A percentile compares a stretch with the other conserved stretches of the same genome.
Conservation (phyloP, 2,888 invertebrate genomes). For the Lasiommata megera region DNA sequence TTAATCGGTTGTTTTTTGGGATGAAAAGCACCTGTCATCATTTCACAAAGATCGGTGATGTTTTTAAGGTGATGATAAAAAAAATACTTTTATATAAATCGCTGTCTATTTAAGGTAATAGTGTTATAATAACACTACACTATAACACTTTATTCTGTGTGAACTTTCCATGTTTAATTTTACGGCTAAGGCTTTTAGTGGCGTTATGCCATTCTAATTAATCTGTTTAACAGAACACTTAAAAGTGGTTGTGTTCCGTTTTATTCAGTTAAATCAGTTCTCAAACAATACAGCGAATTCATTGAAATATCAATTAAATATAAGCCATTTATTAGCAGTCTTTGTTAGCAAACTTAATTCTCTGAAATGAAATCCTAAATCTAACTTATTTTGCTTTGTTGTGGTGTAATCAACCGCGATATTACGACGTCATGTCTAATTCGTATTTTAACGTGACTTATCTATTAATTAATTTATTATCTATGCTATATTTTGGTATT, state of each 20-base stretch:
- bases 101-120: background rate
- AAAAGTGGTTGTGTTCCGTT: background rate
- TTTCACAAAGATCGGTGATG: no score
- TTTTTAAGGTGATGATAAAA: no score
- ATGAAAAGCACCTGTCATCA: no score
- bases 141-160: no score
- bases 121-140: background rate
- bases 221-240: slow-evolving; percentile 2
- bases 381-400: background rate
- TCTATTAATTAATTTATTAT: background rate
- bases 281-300: slow-evolving; percentile 15
- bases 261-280: slow-evolving; percentile 13
- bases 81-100: no score
- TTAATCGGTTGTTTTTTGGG: no score
- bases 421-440: background rate
- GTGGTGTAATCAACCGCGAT: background rate
- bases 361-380: background rate
- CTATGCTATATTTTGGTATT: no score
- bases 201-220: background rate
- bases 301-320: slow-evolving; percentile 17
- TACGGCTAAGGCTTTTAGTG: background rate
- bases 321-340: background rate
- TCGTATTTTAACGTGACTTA: background rate
- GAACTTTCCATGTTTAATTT: background rate
- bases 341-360: background rate